Percentiles rank a stretch among this genome's conserved stretches.
These are phyloP conservation scores for Poecile montanus DNA, from an alignment of 2,797 vertebrate species.

Conservation along the genomic window DNA sequence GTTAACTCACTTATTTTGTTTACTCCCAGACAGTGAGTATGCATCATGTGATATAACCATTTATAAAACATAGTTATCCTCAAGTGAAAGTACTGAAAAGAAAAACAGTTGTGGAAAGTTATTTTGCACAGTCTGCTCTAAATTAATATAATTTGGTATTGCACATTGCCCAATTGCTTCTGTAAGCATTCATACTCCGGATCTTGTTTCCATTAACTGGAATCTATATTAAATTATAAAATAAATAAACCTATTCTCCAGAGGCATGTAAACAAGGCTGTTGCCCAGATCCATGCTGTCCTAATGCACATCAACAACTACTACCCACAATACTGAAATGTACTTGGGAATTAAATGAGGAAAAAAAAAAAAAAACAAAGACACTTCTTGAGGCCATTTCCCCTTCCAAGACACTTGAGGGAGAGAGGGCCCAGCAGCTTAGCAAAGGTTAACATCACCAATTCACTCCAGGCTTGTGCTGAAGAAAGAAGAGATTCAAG, in stretches of 20 bases:
- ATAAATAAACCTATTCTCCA: neutral
- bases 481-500: neutral
- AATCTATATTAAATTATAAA: neutral
- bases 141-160: neutral
- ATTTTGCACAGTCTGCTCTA: neutral
- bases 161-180: neutral
- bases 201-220: neutral
- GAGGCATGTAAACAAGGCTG: neutral
- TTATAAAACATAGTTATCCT: neutral
- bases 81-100: neutral
- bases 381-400: neutral
- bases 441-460: neutral
- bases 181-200: neutral
- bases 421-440: neutral
- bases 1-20: neutral
- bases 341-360: neutral
- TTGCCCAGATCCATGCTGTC: neutral
- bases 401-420: neutral
- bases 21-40: neutral
- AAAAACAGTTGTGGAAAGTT: neutral
- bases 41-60: neutral
- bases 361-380: rapidly evolving
- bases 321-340: neutral
- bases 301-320: neutral
- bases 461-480: neutral